Conservation (phyloP, 2,113 vertebrate species). For the Phalacrocorax pelagicus region DNA sequence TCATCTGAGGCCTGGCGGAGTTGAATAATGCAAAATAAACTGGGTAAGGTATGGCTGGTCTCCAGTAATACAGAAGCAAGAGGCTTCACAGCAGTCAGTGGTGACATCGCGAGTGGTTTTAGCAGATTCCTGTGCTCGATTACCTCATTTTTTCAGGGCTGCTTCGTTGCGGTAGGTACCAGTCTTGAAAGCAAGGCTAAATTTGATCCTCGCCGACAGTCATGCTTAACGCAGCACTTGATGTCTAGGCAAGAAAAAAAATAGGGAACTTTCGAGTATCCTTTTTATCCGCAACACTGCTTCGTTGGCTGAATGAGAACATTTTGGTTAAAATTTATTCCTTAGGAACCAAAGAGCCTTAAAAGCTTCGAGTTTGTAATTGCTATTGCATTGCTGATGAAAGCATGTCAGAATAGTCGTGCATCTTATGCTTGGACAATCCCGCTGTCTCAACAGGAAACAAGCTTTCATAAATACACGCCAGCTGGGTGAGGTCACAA, state of each 20-base stretch:
- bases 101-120: not conserved
- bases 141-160: not conserved
- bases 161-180: not conserved
- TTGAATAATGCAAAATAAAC: not conserved
- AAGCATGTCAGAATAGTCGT: not conserved
- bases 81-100: not conserved
- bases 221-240: not conserved
- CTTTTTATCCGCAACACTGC: not conserved
- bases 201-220: accelerated
- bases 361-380: not conserved
- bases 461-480: not conserved
- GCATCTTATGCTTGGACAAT: not conserved
- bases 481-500: slow-evolving; percentile 39
- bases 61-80: accelerated
- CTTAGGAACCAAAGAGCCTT: not conserved
- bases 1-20: accelerated
- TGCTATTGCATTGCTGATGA: accelerated
- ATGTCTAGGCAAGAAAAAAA: not conserved
- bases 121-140: not conserved
- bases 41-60: not conserved
- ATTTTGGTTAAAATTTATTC: not conserved
- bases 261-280: not conserved
- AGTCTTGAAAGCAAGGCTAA: not conserved
- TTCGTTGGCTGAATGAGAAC: not conserved
- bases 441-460: slow-evolving; percentile 15